Evolutionary conservation across 2,888 invertebrate species (phyloP).

Genomic region (Fissipunctia ypsillon): DNA sequence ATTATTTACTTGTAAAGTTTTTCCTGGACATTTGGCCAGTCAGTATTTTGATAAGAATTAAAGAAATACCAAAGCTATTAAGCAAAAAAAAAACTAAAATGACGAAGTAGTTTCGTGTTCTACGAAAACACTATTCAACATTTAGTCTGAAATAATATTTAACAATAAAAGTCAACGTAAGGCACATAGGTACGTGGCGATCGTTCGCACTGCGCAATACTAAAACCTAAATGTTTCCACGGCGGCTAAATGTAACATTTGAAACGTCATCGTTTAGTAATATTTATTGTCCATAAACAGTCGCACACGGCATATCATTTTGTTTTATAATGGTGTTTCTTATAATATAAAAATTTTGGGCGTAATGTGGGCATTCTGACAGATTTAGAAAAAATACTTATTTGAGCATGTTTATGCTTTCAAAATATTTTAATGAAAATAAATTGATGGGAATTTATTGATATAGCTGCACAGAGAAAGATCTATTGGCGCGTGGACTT

Average conservation of each 20-base stretch:
- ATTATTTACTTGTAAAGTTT: background rate
- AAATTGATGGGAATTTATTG: background rate
- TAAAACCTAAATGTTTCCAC: slow-evolving; percentile 8
- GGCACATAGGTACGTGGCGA: slow-evolving; percentile 2
- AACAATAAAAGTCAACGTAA: slow-evolving; percentile 19
- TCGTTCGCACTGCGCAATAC: slow-evolving; percentile 28
- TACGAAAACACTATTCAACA: background rate
- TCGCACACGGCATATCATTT: background rate
- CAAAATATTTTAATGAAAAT: background rate
- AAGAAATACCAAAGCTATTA: background rate
- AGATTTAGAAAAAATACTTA: background rate
- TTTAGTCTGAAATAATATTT: slow-evolving; percentile 20
- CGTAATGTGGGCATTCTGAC: no score
- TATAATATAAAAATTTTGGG: background rate
- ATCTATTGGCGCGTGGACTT: background rate
- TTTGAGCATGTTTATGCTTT: no score
- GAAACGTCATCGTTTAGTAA: slow-evolving; percentile 38
- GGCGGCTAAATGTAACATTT: slow-evolving; percentile 16
- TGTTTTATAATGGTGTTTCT: slow-evolving; percentile 10
- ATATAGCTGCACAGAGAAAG: background rate
- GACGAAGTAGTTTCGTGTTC: slow-evolving; percentile 15
- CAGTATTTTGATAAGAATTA: background rate
- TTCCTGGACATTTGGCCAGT: background rate
- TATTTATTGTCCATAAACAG: slow-evolving; percentile 36
- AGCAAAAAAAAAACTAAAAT: slow-evolving; percentile 1